Evolutionary conservation across 2,888 invertebrate genomes (phyloP).

Genomic region (Smittia aterrima): DNA sequence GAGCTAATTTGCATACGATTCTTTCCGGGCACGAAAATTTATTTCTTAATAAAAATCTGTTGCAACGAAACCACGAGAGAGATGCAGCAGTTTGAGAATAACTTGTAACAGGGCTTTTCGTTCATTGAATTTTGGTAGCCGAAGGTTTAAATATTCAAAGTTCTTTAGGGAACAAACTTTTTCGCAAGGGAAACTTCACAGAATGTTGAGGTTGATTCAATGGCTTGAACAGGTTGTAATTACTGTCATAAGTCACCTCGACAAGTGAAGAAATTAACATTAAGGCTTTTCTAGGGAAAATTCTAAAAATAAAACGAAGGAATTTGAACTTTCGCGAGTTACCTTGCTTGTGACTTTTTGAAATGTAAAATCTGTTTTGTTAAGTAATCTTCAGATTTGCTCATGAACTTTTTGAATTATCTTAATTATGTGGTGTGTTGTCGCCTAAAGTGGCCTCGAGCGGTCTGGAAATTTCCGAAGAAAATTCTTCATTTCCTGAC

Average conservation of each 20-base stretch:
- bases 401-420: not conserved
- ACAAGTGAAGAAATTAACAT: too few relatives aligned
- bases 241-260: too few relatives aligned
- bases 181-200: not conserved
- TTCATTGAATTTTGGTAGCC: not conserved
- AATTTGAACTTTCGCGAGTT: too few relatives aligned
- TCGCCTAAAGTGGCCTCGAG: not conserved
- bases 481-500: constrained; percentile 18
- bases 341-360: too few relatives aligned
- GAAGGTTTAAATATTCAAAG: not conserved
- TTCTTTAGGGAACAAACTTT: not conserved
- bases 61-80: constrained; percentile 14
- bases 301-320: too few relatives aligned
- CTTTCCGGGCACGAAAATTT: not conserved
- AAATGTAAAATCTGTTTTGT: too few relatives aligned
- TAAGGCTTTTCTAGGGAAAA: too few relatives aligned
- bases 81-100: not conserved
- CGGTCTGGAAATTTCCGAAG: not conserved
- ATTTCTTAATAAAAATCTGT: constrained; percentile 14
- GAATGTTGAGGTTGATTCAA: not conserved
- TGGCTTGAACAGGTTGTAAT: too few relatives aligned
- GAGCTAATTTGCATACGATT: constrained; percentile 25
- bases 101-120: too few relatives aligned
- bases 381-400: not conserved
- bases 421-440: not conserved